Evolutionary conservation across 2,797 vertebrate genomes (phyloP), one percentile per base, ranked within the genome.

Genomic region (Distichodus sexfasciatus): DNA sequence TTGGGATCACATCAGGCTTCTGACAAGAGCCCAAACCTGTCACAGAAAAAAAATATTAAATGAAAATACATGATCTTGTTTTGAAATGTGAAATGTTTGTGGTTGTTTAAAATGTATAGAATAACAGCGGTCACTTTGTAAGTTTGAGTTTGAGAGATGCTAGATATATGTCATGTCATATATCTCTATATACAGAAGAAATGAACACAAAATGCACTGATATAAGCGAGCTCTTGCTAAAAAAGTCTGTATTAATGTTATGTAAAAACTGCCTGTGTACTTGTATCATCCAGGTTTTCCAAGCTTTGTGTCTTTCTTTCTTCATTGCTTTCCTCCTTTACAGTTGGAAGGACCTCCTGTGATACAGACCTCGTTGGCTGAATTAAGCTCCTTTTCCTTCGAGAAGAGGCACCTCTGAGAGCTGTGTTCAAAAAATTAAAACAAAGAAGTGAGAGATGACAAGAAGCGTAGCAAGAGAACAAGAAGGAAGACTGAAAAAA

Each of bases 221-320:
- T 0, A 1, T 4, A 4, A 15, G 6, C 6, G 8, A 11, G 11
- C n/a, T 6, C 15, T 29, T n/a, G 11, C 31, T n/a, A n/a, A n/a
- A n/a, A n/a, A n/a, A n/a, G n/a, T n/a, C n/a, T n/a, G n/a, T n/a
- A 55, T 23, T 19, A 36, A 6, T 7, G 11, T 1, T 50, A 15
- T 24, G 26, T 6, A 36, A 55, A 29, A 19, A n/a, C n/a, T n/a
- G n/a, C n/a, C n/a, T 7, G 1, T 17, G n/a, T 89, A 96, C 95
- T 92, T 85, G 91, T 88, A 73, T 92, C 94, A 76, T 96, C 94
- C 61, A 99, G 91, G 83, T 95, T 94, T 80, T 93, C 92, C 58
- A 91, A 89, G 81, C 96, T 99, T 21, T 93, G 94, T 3, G 94
- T 90, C 82, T 68, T 90, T 71, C 90, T 94, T 69, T 92, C 94